phyloP scores from a whole-genome alignment of 2,113 vertebrate species.

The Shinisaurus crocodilurus region DNA sequence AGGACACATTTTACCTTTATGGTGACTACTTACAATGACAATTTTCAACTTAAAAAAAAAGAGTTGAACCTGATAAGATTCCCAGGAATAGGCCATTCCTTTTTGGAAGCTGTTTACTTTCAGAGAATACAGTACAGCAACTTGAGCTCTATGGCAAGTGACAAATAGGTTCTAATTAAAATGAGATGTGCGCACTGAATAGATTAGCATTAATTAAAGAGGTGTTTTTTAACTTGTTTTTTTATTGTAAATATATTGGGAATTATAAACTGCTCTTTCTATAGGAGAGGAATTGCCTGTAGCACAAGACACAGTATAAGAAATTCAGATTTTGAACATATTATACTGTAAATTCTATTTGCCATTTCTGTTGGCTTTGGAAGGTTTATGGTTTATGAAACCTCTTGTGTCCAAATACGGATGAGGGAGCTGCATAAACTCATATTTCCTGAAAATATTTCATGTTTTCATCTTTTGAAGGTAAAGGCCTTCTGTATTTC shows the following conservation, averaged over 20 bases:
- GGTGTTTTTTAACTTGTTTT: neutral
- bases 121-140: neutral
- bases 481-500: neutral
- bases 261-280: neutral
- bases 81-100: neutral
- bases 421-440: neutral
- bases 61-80: neutral
- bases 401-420: neutral
- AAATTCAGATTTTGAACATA: conserved; percentile 23
- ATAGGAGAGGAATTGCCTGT: neutral
- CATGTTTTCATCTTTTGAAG: neutral
- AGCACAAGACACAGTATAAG: conserved; percentile 3
- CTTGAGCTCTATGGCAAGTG: neutral
- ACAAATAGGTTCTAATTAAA: neutral
- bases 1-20: neutral
- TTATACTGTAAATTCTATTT: conserved; percentile 13
- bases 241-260: conserved; percentile 17
- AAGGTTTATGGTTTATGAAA: neutral
- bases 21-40: neutral
- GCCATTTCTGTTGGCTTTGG: conserved; percentile 24
- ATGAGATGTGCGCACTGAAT: neutral
- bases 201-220: neutral
- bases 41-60: neutral
- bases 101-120: neutral
- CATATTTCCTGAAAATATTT: conserved; percentile 9